Evolutionary conservation across 2,113 vertebrate genomes (phyloP), one percentile per base, ranked within the genome.

Genomic region (Podarcis raffonei): DNA sequence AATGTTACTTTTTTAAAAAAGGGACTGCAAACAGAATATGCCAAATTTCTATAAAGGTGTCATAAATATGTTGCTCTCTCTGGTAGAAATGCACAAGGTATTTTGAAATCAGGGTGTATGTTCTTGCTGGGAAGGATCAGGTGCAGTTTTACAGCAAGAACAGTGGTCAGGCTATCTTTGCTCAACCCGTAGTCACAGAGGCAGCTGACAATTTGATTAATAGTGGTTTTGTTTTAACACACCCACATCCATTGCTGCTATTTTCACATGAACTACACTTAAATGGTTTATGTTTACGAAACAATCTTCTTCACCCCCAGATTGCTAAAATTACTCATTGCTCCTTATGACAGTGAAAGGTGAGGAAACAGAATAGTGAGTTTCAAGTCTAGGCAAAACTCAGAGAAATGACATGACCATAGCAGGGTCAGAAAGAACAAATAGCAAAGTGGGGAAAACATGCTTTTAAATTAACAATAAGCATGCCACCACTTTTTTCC

Each of bases 371-470:
- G 75, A 35, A 86, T 75, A 53, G 15, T 37, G 69, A 93, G 89
- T 93, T 81, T 84, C 79, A 91, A 87, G 84, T 86, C 74, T 77
- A 83, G 74, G 79, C 48, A 37, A 82, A 62, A 83, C 91, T 86
- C 86, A 48, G 89, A 80, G 87, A 81, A 66, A 23, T n/a, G 32
- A 57, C 22, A 77, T 84, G 89, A 81, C 59, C 72, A 72, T 81
- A 32, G 85, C 39, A 75, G 90, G 92, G 91, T 94, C 88, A 94
- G 90, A 90, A 91, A 94, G 93, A 90, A 91, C 90, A 95, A 94
- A 92, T 94, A 90, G 84, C 91, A 92, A 92, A 94, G 85, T 86
- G 88, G 90, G 89, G 93, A 68, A 93, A 92, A 90, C 57, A 92
- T 91, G 90, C 89, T 90, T 89, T 89, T 89, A 88, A 69, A 90